A percentile compares a stretch with the other conserved stretches of the same genome.
phyloP scores from a whole-genome alignment of 2,888 invertebrate species.

The Ormyrus pomaceus region DNA sequence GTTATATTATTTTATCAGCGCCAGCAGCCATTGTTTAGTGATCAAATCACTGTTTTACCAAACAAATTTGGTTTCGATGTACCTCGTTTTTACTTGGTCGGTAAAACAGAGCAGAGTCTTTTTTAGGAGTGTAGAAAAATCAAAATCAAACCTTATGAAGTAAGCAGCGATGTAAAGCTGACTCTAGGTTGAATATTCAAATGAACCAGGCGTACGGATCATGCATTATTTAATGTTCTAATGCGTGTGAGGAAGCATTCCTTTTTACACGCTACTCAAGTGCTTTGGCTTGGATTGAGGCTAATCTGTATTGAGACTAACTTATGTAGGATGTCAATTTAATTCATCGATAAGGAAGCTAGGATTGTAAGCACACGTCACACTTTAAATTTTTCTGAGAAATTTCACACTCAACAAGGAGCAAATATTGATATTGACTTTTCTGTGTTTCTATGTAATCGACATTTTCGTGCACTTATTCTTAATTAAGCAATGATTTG shows the following conservation, averaged over 20 bases:
- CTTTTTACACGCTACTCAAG: conserved; percentile 32
- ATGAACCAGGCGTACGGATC: conserved; percentile 3
- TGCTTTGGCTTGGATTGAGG: conserved; percentile 25
- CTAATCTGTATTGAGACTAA: conserved; percentile 35
- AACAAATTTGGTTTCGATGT: background rate
- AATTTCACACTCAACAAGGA: background rate
- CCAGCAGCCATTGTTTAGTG: conserved; percentile 15
- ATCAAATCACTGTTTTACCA: conserved; percentile 10
- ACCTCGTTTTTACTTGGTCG: background rate
- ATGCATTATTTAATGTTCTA: conserved; percentile 26
- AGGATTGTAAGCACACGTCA: conserved; percentile 20
- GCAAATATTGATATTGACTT: background rate
- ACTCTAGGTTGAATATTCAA: conserved; percentile 8
- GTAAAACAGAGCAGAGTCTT: background rate
- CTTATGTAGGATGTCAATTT: conserved; percentile 21
- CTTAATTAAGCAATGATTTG: no score
- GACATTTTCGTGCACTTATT: no score
- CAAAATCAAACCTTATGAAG: conserved; percentile 21
- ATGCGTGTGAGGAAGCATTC: conserved; percentile 33
- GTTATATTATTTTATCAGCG: background rate
- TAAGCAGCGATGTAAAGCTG: background rate
- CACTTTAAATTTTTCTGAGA: conserved; percentile 31
- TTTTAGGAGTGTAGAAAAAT: background rate
- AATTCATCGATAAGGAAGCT: conserved; percentile 10
- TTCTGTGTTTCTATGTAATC: no score